phyloP scores from a whole-genome alignment of 1,140 invertebrate genomes.

The fruit fly (Drosophila melanogaster) region Release_6_plus_ISO1_MT NT_037436.4:14334001-14334500 shows the following conservation, averaged over 20 bases:
- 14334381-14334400: conserved; percentile 20
- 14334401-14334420: conserved; percentile 42
- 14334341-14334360: conserved; percentile 38
- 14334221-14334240: conserved; percentile 29
- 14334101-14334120: conserved; percentile 43
- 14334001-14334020: conserved; percentile 31
- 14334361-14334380: conserved; percentile 62
- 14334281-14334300: conserved; percentile 10
- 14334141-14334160: conserved; percentile 19
- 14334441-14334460: conserved; percentile 80
- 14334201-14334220: conserved; percentile 59
- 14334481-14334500: conserved; percentile 79
- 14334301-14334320: conserved; percentile 12
- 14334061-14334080: conserved; percentile 37
- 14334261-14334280: conserved; percentile 71
- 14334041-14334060: conserved; percentile 72
- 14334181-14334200: conserved; percentile 34
- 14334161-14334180: conserved; percentile 64
- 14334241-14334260: conserved; percentile 47
- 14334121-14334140: conserved; percentile 14
- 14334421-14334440: conserved; percentile 68
- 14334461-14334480: conserved; percentile 73
- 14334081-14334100: conserved; percentile 59
- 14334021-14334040: conserved; percentile 34
- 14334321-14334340: background rate